Evolutionary conservation across 2,888 invertebrate species (phyloP).

Genomic region (Drosophila nr. perissopoda): DNA sequence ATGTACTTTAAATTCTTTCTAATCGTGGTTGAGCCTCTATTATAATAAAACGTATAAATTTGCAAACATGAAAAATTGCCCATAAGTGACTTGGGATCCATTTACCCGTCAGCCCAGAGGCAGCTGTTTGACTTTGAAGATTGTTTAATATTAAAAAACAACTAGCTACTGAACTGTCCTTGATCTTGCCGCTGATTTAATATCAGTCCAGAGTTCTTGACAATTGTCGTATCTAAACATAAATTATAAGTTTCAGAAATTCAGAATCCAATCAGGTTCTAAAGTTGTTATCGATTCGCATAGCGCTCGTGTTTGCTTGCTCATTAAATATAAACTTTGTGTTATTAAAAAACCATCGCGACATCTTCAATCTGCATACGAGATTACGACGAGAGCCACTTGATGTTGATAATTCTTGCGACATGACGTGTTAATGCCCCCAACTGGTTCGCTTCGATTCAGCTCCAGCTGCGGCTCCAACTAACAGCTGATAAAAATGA

Average conservation of each 20-base stretch:
- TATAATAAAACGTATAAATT: background rate
- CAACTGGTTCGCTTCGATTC: constrained; percentile 11
- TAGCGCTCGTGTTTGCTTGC: constrained; percentile 13
- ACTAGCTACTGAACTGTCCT: constrained; percentile 47
- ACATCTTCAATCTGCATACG: constrained; percentile 58
- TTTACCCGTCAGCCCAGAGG: constrained; percentile 17
- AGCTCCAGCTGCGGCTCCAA: background rate
- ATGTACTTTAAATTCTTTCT: background rate
- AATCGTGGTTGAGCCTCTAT: background rate
- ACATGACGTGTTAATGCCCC: constrained; percentile 45
- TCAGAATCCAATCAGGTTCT: constrained; percentile 13
- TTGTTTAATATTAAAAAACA: background rate
- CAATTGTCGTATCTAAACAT: constrained; percentile 12
- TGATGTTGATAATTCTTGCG: constrained; percentile 24
- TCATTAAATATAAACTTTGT: constrained; percentile 32
- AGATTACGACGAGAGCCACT: constrained; percentile 32
- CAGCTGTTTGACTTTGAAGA: constrained; percentile 21
- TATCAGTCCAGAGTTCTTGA: constrained; percentile 3
- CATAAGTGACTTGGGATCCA: background rate
- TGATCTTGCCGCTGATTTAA: constrained; percentile 65
- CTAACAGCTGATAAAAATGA: constrained; percentile 15
- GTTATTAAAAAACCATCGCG: constrained; percentile 45
- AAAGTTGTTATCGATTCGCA: constrained; percentile 52
- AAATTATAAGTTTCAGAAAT: constrained; percentile 17
- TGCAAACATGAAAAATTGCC: background rate